Evolutionary conservation across 2,888 invertebrate species (phyloP), one percentile per base, ranked within the genome.

Genomic region (Mimas tiliae): DNA sequence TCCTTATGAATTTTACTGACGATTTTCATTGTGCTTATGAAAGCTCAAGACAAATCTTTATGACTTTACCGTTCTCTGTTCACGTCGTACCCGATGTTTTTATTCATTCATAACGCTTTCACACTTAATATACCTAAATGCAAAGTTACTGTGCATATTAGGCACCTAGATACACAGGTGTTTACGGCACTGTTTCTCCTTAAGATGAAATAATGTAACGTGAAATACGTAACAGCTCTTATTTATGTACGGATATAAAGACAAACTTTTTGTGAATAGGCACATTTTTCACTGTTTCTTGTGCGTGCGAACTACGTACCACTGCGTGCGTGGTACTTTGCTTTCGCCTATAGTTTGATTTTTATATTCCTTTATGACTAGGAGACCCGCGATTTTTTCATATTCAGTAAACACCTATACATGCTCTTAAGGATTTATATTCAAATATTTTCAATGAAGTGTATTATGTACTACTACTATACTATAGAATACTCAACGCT

Each of bases 1-100:
- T 84, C 80, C 80, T 84, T 86, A 82, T 83, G 85, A 89, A 87
- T 87, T 85, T 83, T 64, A 80, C 78, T 78, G 82, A 76, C 84
- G 81, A 81, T 86, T 88, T 83, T 82, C 86, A 84, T 84, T 85
- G 82, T 80, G 78, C 82, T 82, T 78, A 76, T 78, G 77, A 72
- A 72, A 67, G 70, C 73, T 70, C 76, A 76, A 79, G 77, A 83
- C 82, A 83, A 83, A 84, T 82, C 82, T 83, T 83, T 81, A 81
- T 79, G 78, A 72, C 79, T 76, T 70, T 81, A 75, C 77, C 81
- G 80, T 83, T 81, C 81, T 80, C 79, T 76, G 77, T 72, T 68
- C 74, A 74, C 78, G 75, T 77, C 76, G 73, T 72, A 71, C 69
- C 67, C 65, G 64, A 64, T 72, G 71, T 69, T 71, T 77, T 76